Percentiles rank a stretch among this genome's conserved stretches.
Conservation (phyloP, 1,140 invertebrate species). For the Pseudomyrmex gracilis region DNA sequence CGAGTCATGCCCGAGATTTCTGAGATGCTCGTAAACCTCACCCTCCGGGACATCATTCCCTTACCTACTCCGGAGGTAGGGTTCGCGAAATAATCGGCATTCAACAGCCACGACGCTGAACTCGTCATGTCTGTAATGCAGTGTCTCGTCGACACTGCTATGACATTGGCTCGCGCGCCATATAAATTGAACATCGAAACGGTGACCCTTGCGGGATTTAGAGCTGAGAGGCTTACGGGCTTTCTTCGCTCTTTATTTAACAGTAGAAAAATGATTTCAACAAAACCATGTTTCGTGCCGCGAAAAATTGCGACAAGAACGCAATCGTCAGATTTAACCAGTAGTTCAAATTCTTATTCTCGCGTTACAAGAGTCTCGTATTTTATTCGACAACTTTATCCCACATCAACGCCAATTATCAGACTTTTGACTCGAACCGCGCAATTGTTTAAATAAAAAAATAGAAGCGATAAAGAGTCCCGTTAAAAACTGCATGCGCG, state of each 20-base stretch:
- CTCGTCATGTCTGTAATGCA: constrained; percentile 41
- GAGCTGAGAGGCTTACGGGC: constrained; percentile 48
- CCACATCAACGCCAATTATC: background rate
- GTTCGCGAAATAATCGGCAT: constrained; percentile 63
- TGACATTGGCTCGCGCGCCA: constrained; percentile 36
- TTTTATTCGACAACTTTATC: no score
- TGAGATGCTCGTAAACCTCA: constrained; percentile 65
- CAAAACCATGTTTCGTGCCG: background rate
- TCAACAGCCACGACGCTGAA: constrained; percentile 46
- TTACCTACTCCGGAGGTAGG: background rate
- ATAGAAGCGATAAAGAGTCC: background rate
- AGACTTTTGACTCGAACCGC: background rate
- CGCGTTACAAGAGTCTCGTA: no score
- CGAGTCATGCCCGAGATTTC: constrained; percentile 69
- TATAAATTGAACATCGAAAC: constrained; percentile 52
- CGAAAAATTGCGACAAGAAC: constrained; percentile 44
- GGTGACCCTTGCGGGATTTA: constrained; percentile 43
- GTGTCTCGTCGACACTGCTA: constrained; percentile 56
- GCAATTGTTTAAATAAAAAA: background rate
- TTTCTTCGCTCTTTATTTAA: constrained; percentile 59
- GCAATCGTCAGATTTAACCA: constrained; percentile 11
- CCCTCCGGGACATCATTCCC: constrained; percentile 58
- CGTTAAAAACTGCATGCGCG: background rate
- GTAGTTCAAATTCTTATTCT: background rate
- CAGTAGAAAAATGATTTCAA: constrained; percentile 42